Base-by-base conservation (phyloP, 2,797 vertebrate species). In the Naso thynnoides region DNA sequence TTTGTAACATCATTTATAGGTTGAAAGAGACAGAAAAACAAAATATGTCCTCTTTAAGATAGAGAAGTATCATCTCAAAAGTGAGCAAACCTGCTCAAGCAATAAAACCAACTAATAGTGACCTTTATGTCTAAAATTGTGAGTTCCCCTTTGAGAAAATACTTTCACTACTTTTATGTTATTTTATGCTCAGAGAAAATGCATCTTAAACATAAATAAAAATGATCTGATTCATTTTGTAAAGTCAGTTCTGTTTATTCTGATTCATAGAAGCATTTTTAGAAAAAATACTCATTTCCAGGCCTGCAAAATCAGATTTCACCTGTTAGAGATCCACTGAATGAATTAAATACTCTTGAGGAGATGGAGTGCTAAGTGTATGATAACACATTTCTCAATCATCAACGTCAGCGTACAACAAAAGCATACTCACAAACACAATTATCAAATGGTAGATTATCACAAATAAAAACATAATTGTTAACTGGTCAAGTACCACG, bases 221-320 rank as follows among this genome's bases (percentile, higher is more conserved):
- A 24, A 65, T 13, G 26, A 76, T 6, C 8, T 16, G 48, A 15
- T 44, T 72, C 54, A 23, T 83, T 73, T 52, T 90, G 87, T 80
- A 86, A 90, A 90, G 82, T 89, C 77, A 77, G 57, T 79, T 91
- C 90, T 90, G 92, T 93, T 94, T 80, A 90, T 91, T 91, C 61
- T 79, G 83, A 92, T 88, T 91, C 81, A 91, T 89, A 91, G 91
- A 92, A 88, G 79, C 86, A 89, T 89, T 89, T 93, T 94, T 92
- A 93, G 86, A 94, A 94, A 94, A 94, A 92, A 94, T 89, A 93
- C 85, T 89, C 18, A 83, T 90, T 92, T 93, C 66, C 88, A 83
- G 61, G 81, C 80, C 84, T 81, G 86, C 71, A 91, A 92, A 92
- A 88, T 87, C 80, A 76, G 73, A 89, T 89, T 85, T 60, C 89